Percentiles rank a stretch among this genome's conserved stretches.
Conservation (phyloP, 2,888 invertebrate genomes). For the Oscheius sp. region DNA sequence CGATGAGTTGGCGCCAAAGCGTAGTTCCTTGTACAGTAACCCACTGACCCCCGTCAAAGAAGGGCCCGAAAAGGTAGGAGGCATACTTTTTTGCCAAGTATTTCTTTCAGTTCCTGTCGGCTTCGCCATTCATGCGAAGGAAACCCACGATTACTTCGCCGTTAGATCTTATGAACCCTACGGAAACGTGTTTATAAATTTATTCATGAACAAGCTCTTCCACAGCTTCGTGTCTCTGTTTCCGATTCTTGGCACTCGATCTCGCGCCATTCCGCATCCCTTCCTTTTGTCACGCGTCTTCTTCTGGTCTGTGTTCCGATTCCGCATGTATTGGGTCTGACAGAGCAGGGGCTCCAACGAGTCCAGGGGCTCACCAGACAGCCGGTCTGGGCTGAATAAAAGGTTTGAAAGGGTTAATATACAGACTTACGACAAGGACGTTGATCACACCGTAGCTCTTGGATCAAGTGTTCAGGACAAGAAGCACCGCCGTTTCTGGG, state of each 20-base stretch:
- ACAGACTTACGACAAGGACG: constrained; percentile 70
- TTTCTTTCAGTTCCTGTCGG: not conserved
- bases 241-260: constrained; percentile 49
- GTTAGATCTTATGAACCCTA: constrained; percentile 19
- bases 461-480: constrained; percentile 71
- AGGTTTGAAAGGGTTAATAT: not conserved
- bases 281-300: constrained; percentile 48
- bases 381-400: constrained; percentile 58
- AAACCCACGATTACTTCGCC: not conserved
- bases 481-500: constrained; percentile 70
- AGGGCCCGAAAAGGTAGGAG: constrained; percentile 18
- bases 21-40: constrained; percentile 16
- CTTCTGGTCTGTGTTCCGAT: constrained; percentile 80
- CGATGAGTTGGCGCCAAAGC: constrained; percentile 7
- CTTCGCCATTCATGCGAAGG: not conserved
- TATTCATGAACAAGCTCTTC: constrained; percentile 22
- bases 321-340: constrained; percentile 74
- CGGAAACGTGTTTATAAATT: constrained; percentile 21
- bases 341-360: constrained; percentile 76
- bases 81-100: not conserved
- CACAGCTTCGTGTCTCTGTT: constrained; percentile 46
- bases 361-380: constrained; percentile 76
- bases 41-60: constrained; percentile 23
- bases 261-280: constrained; percentile 57
- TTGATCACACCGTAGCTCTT: constrained; percentile 68